Evolutionary conservation across 2,797 vertebrate genomes (phyloP).

Genomic region (Eleutherodactylus coqui): DNA sequence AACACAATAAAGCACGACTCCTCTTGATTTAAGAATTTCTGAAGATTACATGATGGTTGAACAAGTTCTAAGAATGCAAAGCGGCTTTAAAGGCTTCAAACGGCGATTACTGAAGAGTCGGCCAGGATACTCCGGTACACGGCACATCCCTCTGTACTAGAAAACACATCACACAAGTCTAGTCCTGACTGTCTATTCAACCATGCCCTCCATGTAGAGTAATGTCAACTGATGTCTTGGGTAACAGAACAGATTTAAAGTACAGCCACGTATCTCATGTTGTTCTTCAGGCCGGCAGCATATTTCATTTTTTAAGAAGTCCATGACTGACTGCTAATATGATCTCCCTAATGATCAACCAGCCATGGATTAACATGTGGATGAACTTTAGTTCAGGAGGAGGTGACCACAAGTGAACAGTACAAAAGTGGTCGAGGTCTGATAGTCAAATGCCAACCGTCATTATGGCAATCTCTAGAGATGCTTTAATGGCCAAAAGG

Average conservation of each 20-base stretch:
- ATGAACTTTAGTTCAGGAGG: neutral
- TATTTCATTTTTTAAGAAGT: neutral
- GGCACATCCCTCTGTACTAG: neutral
- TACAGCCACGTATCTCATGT: neutral
- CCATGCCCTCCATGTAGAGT: neutral
- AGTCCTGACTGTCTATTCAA: neutral
- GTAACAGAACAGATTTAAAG: neutral
- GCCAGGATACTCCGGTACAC: too few relatives aligned
- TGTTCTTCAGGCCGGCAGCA: neutral
- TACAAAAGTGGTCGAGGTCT: neutral
- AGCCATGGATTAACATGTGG: neutral
- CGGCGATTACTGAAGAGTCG: neutral
- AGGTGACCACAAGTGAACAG: too few relatives aligned
- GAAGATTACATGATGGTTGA: slow-evolving; percentile 48
- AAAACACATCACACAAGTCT: neutral
- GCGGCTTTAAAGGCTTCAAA: slow-evolving; percentile 29
- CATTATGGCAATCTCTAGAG: too few relatives aligned
- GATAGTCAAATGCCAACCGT: neutral
- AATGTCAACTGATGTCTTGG: neutral
- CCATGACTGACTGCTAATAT: neutral
- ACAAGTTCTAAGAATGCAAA: slow-evolving; percentile 53
- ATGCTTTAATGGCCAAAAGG: too few relatives aligned
- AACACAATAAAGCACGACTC: slow-evolving; percentile 30
- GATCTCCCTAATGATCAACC: slow-evolving; percentile 10
- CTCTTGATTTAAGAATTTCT: slow-evolving; percentile 26